Percentiles rank a stretch among this genome's conserved stretches.
phyloP scores from a whole-genome alignment of 1,140 invertebrate species.

The Nasonia giraulti region DNA sequence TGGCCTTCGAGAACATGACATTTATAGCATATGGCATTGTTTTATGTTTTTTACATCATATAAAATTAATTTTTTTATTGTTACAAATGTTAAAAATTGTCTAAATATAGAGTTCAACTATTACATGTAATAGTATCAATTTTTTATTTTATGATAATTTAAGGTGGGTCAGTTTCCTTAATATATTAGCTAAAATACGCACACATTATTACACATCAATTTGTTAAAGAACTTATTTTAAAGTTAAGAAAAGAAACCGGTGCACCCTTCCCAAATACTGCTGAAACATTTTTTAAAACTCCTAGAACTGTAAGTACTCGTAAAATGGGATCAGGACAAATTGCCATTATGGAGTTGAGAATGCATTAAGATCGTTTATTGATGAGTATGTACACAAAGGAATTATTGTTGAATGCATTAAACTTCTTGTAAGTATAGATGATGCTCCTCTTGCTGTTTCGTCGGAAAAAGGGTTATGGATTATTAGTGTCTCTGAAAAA shows the following conservation, averaged over 20 bases:
- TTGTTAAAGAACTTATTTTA: background rate
- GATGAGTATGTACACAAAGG: background rate
- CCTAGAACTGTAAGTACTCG: constrained; percentile 31
- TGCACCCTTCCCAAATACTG: constrained; percentile 20
- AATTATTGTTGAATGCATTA: background rate
- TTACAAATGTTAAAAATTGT: too few relatives aligned
- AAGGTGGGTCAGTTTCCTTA: too few relatives aligned
- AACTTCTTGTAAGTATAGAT: constrained; percentile 49
- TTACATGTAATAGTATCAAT: too few relatives aligned
- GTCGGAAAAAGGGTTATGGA: constrained; percentile 55
- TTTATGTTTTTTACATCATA: too few relatives aligned
- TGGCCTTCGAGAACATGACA: too few relatives aligned
- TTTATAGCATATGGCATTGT: too few relatives aligned
- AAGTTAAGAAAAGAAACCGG: constrained; percentile 7
- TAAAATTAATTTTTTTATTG: too few relatives aligned
- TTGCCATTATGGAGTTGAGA: constrained; percentile 48
- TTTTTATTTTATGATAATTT: too few relatives aligned
- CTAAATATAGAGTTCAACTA: too few relatives aligned
- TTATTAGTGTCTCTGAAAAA: constrained; percentile 56
- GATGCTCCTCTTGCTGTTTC: constrained; percentile 55
- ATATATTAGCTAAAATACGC: too few relatives aligned
- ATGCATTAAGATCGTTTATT: constrained; percentile 34
- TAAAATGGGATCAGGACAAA: constrained; percentile 33
- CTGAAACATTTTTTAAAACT: constrained; percentile 34
- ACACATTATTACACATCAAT: background rate